Base-by-base conservation (phyloP, 2,113 vertebrate species). In the Azemiops feae region DNA sequence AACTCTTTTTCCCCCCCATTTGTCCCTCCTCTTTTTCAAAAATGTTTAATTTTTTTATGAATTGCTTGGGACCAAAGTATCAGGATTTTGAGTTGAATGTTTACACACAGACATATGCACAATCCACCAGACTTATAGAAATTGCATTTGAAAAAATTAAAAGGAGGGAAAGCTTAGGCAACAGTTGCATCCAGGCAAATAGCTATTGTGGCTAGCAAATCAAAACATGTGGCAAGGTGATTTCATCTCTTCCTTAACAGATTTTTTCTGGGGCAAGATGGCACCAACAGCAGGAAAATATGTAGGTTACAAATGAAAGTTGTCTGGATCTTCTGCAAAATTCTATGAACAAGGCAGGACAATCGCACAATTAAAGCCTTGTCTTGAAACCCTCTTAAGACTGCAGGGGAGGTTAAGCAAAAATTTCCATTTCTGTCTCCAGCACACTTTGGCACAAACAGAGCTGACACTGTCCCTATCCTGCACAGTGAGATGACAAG, bases 1-100 rank as follows among this genome's bases (percentile, higher is more conserved):
- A 69, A 16, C 47, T 7, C 47, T 64, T 30, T 30, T 52, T 16
- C 27, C 16, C 69, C 69, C n/a, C 45, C 74, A 74, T 47, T 47
- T 88, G 30, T 39, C 57, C 5, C 50, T 5, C 0, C 0, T 14
- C 81, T 27, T 47, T 34, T 81, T 22, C 18, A 81, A 81, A 58
- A 58, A 58, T 50, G 43, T 69, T 50, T 52, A 92, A 93, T 94
- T 96, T 94, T 47, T 93, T 52, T 93, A 94, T 89, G 50, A 92
- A 95, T 91, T 94, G 64, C 96, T 94, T 95, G 96, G 97, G 97
- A 97, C 97, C 97, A 97, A 96, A 97, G 97, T 94, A 91, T 95
- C 94, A 93, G 94, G 96, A 0, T 94, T 81, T 97, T 97, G 92
- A 95, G 96, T 97, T 97, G 94, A 96, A 69, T 97, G 95, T 97